Evolutionary conservation across 1,140 invertebrate genomes (phyloP), one percentile per base, ranked within the genome.

Genomic region (Lordiphosa mommai): DNA sequence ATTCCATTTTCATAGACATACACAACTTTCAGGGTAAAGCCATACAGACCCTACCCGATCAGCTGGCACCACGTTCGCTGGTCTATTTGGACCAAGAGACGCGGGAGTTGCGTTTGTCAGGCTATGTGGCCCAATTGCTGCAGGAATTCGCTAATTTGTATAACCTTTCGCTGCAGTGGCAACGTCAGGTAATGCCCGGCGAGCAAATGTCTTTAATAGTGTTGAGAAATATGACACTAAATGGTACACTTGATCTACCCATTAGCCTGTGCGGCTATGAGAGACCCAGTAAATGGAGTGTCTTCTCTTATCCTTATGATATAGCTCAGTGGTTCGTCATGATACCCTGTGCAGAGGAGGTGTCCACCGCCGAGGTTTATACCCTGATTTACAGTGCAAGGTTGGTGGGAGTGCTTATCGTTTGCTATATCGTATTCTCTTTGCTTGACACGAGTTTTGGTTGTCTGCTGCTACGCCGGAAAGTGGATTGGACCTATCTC

Each of bases 251-350:
- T 0, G 17, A 46, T 10, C 10, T 84, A 32, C 56, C 77, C 20
- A 70, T 84, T 0, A 69, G 77, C 3, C 36, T 84, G 5, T 72
- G 72, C 20, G 77, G 72, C 30, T 84, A 10, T 12, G 72, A 77
- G 27, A 0, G 1, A 1, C 6, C 50, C 29, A 70, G 13, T 4
- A 9, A 29, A 2, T 2, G 4, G 0, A 60, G 56, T 4, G 17
- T 56, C 8, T 84, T 57, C 32, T 63, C 72, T 2, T 30, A 51
- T 32, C 53, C 66, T 2, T 60, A 37, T 4, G 72, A 61, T 0
- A 2, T 72, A 4, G 32, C 48, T 0, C 30, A 68, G 0, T 84
- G 77, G 77, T 59, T 61, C 6, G 16, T 84, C 0, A 38, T 65
- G 14, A 56, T 84, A 4, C 77, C 77, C 0, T 84, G 72, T 30